Percentiles rank a stretch among this genome's conserved stretches.
Conservation (phyloP, 2,888 invertebrate genomes). For the Alcis repandata region DNA sequence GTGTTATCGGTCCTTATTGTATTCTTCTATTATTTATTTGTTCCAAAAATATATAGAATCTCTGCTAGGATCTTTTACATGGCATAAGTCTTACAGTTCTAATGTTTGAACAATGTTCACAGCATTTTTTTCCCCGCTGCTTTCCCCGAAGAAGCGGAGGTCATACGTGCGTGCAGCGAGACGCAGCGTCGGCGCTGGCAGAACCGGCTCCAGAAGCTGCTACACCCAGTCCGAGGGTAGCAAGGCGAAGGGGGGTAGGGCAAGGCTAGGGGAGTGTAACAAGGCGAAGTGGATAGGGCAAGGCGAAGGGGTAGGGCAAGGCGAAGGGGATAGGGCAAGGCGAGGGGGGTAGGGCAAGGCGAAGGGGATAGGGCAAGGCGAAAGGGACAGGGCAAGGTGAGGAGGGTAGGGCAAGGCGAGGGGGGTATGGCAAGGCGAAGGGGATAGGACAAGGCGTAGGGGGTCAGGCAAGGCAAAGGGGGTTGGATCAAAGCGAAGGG, state of each 20-base stretch:
- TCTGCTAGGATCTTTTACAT: too few relatives aligned
- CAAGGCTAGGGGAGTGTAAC: too few relatives aligned
- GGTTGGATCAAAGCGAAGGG: background rate
- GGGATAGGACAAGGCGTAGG: background rate
- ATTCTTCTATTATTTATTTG: too few relatives aligned
- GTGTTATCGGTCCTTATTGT: too few relatives aligned
- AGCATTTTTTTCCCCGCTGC: constrained; percentile 61
- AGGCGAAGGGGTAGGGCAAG: background rate
- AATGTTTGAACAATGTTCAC: constrained; percentile 1
- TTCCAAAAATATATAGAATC: too few relatives aligned
- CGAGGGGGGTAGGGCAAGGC: constrained; percentile 3
- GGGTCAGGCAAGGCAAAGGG: background rate
- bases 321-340: background rate
- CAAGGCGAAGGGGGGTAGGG: background rate
- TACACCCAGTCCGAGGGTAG: constrained; percentile 48
- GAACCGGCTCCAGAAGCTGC: constrained; percentile 63
- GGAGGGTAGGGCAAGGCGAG: background rate
- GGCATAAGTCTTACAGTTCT: too few relatives aligned
- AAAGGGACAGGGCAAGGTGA: too few relatives aligned
- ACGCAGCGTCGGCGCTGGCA: constrained; percentile 74
- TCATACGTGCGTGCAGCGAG: constrained; percentile 62
- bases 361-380: background rate
- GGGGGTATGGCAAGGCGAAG: too few relatives aligned
- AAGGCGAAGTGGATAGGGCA: background rate
- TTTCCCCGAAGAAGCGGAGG: constrained; percentile 65